Conservation (phyloP, 2,797 vertebrate species). For the Bucorvus abyssinicus region DNA sequence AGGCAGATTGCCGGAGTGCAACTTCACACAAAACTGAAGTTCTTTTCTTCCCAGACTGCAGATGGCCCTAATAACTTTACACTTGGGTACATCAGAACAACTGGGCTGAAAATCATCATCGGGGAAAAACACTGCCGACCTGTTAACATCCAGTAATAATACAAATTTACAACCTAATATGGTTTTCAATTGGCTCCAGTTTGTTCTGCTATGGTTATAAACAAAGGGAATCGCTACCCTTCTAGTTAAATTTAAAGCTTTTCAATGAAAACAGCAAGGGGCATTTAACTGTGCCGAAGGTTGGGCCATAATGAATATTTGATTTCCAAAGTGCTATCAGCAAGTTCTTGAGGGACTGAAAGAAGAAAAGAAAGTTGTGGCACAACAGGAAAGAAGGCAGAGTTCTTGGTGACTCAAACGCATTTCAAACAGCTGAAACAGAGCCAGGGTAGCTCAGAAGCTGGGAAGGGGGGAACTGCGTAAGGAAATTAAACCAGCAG, state of each 20-base stretch:
- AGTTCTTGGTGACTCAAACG: constrained; percentile 1
- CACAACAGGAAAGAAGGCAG: constrained; percentile 20
- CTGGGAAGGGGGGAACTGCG: not conserved
- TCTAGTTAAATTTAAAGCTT: constrained; percentile 44
- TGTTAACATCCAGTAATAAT: constrained; percentile 34
- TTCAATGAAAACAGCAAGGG: constrained; percentile 46
- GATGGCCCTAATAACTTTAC: constrained; percentile 27
- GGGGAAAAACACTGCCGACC: not conserved
- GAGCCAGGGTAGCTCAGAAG: not conserved
- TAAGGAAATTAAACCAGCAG: constrained; percentile 27
- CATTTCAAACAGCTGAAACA: not conserved
- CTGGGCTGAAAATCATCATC: not conserved
- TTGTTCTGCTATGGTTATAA: constrained; percentile 24
- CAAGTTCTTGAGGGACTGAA: constrained; percentile 6
- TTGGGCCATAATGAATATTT: constrained; percentile 14
- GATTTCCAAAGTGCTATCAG: constrained; percentile 45
- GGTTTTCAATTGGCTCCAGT: constrained; percentile 48
- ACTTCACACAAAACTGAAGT: not conserved
- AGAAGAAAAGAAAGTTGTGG: constrained; percentile 3
- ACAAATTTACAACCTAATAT: constrained; percentile 48
- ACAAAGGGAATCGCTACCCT: constrained; percentile 42
- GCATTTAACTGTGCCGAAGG: constrained; percentile 26
- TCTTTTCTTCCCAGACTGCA: constrained; percentile 1
- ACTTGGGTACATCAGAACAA: constrained; percentile 33
- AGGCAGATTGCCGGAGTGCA: not conserved